Base-by-base conservation (phyloP, 2,797 vertebrate genomes). In the Arctocebus calabarensis region DNA sequence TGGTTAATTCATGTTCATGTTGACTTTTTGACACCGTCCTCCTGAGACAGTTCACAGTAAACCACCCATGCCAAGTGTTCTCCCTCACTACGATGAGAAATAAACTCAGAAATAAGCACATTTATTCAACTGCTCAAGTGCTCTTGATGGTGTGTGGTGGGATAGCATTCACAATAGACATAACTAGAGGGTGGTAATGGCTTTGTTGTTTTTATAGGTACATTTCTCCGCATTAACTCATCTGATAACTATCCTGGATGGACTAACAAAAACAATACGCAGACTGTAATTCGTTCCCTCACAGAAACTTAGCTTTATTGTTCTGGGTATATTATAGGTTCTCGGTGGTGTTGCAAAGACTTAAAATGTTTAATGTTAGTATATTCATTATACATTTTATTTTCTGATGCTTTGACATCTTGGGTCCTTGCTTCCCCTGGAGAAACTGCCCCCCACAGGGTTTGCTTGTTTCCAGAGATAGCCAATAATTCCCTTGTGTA, bases 331-430 rank as follows among this genome's bases (percentile, higher is more conserved):
- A 23, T 78, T 78, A 43, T 23, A 68, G 22, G 45, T 89, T 85
- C 55, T 71, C 34, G 45, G 20, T 29, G 40, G 52, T 57, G 66
- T 23, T 81, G 2, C n/a, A 48, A 90, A 95, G 62, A 74, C 20
- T 83, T 95, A 88, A 95, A 95, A 73, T 82, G 12, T 73, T 70
- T 17, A 82, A 83, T 17, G n/a, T 68, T 23, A 55, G 17, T 48
- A 1, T 81, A 43, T 66, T 86, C 43, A 75, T 5, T 13, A 55
- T 27, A 34, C 10, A 37, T 62, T 89, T 86, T 94, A 52, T 90
- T 96, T 92, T 59, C 34, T 40, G 43, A 59, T 61, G 59, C 45
- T 84, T 70, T 84, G 52, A 45, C 45, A 79, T 68, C 27, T 89
- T 74, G 22, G 27, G 34, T 27, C 9, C 34, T 91, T 82, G 52